A percentile compares a stretch with the other conserved stretches of the same genome.
These are phyloP conservation scores for Orchesella cincta DNA, from an alignment of 1,140 invertebrate genomes.

Conservation along the genomic window DNA sequence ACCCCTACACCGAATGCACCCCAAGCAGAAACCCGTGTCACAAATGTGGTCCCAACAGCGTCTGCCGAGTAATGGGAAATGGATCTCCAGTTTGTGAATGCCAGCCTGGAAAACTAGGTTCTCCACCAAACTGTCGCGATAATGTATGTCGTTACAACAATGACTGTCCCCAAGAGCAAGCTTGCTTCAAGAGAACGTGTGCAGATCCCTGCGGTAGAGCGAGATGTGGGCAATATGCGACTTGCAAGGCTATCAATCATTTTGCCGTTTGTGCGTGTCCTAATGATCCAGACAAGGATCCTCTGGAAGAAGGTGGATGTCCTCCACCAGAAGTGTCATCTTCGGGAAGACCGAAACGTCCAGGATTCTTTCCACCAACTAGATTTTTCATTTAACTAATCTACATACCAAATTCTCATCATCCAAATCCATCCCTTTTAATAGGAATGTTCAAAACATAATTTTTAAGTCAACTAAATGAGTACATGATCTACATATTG, in stretches of 20 bases:
- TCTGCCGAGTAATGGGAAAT: constrained; percentile 68
- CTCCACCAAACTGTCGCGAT: constrained; percentile 71
- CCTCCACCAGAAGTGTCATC: not conserved
- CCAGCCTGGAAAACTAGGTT: constrained; percentile 76
- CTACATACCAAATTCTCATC: too few relatives aligned
- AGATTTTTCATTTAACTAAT: constrained; percentile 3
- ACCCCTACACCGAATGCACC: constrained; percentile 53
- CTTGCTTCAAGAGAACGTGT: constrained; percentile 71
- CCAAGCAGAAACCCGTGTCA: constrained; percentile 53
- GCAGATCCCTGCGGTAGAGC: constrained; percentile 69
- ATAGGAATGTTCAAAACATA: too few relatives aligned
- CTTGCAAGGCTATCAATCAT: constrained; percentile 73
- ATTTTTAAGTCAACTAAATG: too few relatives aligned
- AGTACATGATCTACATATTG: too few relatives aligned
- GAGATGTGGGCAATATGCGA: constrained; percentile 61
- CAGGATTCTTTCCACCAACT: constrained; percentile 22
- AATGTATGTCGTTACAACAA: constrained; percentile 57
- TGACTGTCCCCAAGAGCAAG: constrained; percentile 68
- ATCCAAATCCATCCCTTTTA: too few relatives aligned
- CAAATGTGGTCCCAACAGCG: constrained; percentile 75
- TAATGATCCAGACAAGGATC: constrained; percentile 74
- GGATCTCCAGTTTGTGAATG: constrained; percentile 73
- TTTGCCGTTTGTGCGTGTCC: constrained; percentile 70
- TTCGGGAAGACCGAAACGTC: not conserved
- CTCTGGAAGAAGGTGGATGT: constrained; percentile 67